A percentile compares a stretch with the other conserved stretches of the same genome.
Evolutionary conservation across 2,888 invertebrate genomes (phyloP).

Genomic region (Xanthorhoe designata): DNA sequence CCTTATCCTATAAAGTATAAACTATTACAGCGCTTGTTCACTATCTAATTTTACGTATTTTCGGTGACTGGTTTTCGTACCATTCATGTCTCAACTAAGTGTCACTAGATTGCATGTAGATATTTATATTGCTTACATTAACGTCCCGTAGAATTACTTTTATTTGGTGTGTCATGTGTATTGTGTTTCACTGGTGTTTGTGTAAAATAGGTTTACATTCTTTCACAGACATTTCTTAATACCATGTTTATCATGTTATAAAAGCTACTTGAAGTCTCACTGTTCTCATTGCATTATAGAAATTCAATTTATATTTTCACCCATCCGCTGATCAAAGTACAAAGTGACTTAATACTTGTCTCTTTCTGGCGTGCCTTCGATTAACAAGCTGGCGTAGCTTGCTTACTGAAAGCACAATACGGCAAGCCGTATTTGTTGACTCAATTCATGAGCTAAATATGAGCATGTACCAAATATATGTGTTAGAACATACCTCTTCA

Average conservation of each 20-base stretch:
- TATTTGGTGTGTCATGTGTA: constrained; percentile 5
- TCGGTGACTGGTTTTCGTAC: too few relatives aligned
- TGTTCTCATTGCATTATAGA: not conserved
- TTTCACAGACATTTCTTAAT: not conserved
- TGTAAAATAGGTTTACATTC: not conserved
- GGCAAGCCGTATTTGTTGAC: too few relatives aligned
- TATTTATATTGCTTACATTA: constrained; percentile 13
- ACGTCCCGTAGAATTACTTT: not conserved
- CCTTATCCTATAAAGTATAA: not conserved
- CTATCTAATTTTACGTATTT: too few relatives aligned
- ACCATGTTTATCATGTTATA: not conserved
- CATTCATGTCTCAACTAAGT: constrained; percentile 21
- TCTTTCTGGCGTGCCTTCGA: too few relatives aligned
- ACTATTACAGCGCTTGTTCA: not conserved
- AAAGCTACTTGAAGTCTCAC: not conserved
- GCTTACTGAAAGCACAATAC: too few relatives aligned
- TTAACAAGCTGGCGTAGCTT: too few relatives aligned
- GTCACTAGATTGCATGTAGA: constrained; percentile 10
- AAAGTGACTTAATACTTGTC: too few relatives aligned
- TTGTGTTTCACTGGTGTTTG: constrained; percentile 6
- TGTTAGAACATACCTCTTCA: too few relatives aligned
- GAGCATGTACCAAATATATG: too few relatives aligned
- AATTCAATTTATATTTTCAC: not conserved
- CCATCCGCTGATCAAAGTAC: not conserved
- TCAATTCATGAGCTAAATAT: too few relatives aligned